These are phyloP conservation scores for Varecia variegata DNA, from an alignment of 2,797 vertebrate species.

Conservation along the genomic window DNA sequence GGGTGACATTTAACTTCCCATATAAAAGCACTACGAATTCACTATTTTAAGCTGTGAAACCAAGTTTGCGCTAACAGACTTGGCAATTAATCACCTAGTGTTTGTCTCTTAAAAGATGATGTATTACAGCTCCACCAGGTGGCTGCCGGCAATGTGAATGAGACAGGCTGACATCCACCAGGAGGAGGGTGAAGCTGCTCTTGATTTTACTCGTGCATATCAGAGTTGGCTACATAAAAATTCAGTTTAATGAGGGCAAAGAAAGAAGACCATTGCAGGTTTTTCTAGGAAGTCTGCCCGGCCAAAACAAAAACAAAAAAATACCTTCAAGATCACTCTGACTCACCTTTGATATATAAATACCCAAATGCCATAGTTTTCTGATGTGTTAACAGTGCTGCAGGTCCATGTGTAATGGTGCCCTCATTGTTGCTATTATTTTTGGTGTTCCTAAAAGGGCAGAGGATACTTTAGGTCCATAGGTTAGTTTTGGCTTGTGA, in stretches of 20 bases:
- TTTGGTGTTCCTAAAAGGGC: neutral
- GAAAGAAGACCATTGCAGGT: neutral
- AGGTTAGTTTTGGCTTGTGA: neutral
- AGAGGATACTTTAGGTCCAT: neutral
- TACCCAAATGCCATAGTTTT: neutral
- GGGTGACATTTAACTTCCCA: neutral
- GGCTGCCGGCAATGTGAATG: slow-evolving; percentile 50
- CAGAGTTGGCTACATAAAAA: neutral
- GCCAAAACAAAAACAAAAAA: neutral
- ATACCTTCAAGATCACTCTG: neutral
- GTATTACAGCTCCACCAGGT: slow-evolving; percentile 73
- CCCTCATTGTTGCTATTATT: neutral
- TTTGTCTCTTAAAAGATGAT: slow-evolving; percentile 48
- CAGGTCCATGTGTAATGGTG: neutral
- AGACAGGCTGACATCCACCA: neutral
- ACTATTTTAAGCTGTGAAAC: slow-evolving; percentile 45
- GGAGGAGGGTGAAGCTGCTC: neutral
- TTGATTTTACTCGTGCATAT: neutral
- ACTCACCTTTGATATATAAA: slow-evolving; percentile 15
- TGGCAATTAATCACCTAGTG: neutral
- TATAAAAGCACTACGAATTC: neutral
- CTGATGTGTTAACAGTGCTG: neutral
- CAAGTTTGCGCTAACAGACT: slow-evolving; percentile 1
- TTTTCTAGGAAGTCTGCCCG: slow-evolving; percentile 44
- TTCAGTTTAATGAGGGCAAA: neutral